phyloP scores from a whole-genome alignment of 2,113 vertebrate genomes.

The Crotalus horridus region DNA sequence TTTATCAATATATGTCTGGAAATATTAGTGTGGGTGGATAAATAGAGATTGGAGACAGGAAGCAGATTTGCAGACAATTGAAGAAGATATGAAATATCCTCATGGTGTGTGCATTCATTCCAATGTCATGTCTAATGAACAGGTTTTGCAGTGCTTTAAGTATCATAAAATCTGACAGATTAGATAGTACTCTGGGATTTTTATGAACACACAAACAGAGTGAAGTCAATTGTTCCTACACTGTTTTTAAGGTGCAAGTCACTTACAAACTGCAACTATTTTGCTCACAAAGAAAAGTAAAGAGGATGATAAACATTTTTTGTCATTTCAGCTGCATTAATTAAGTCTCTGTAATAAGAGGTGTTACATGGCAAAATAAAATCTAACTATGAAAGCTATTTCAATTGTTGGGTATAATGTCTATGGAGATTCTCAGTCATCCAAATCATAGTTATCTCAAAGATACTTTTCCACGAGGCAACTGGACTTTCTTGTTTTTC shows the following conservation, averaged over 20 bases:
- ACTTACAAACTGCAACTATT: background rate
- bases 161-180: background rate
- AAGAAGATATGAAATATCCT: background rate
- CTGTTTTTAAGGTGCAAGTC: background rate
- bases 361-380: background rate
- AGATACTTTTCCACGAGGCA: too few species aligned
- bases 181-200: background rate
- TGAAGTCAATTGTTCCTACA: background rate
- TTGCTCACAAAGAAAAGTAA: constrained; percentile 1
- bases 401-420: background rate
- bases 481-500: too few species aligned
- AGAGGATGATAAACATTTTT: background rate
- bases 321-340: background rate
- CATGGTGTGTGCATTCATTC: background rate
- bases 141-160: background rate
- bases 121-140: background rate
- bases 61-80: background rate
- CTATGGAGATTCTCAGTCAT: too few species aligned
- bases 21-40: background rate
- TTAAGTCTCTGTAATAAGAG: background rate
- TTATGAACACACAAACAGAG: background rate
- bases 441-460: too few species aligned
- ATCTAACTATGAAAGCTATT: background rate
- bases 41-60: background rate
- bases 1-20: background rate